These are phyloP conservation scores for Apodemus speciosus DNA, from an alignment of 2,113 vertebrate species.

Conservation along the genomic window DNA sequence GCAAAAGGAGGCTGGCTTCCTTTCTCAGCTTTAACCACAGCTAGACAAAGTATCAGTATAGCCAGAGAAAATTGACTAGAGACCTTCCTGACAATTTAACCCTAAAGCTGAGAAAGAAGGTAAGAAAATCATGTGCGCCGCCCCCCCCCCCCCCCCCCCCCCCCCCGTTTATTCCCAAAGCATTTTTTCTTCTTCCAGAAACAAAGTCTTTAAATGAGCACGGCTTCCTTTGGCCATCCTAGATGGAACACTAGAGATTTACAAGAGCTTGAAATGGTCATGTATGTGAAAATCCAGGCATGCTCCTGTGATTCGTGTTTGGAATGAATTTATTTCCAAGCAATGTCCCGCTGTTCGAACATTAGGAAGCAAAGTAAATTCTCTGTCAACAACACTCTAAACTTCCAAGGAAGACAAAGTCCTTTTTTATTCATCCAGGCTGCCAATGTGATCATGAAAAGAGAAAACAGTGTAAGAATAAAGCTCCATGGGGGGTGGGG, in stretches of 20 bases:
- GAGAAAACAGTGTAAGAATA: too few species aligned
- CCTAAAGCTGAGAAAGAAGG: neutral
- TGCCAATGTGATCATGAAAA: too few species aligned
- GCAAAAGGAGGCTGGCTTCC: neutral
- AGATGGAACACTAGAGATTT: neutral
- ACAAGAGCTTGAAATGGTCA: neutral
- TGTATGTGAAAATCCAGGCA: fast-evolving
- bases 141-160: too few species aligned
- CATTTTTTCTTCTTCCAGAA: neutral
- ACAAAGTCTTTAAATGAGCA: neutral
- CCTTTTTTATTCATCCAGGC: too few species aligned
- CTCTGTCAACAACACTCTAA: neutral
- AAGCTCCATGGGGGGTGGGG: too few species aligned
- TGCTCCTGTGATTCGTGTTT: neutral
- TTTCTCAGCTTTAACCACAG: neutral
- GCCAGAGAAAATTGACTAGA: neutral
- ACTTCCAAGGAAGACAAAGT: neutral
- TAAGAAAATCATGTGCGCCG: neutral
- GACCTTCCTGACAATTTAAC: neutral
- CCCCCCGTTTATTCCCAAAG: neutral
- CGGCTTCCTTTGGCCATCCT: fast-evolving
- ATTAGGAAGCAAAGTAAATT: neutral
- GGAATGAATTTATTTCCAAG: neutral
- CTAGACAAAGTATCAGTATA: constrained; percentile 46
- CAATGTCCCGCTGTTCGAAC: neutral